A percentile compares a stretch with the other conserved stretches of the same genome.
These are phyloP conservation scores for Corythucha ciliata DNA, from an alignment of 2,888 invertebrate species.

Conservation along the genomic window DNA sequence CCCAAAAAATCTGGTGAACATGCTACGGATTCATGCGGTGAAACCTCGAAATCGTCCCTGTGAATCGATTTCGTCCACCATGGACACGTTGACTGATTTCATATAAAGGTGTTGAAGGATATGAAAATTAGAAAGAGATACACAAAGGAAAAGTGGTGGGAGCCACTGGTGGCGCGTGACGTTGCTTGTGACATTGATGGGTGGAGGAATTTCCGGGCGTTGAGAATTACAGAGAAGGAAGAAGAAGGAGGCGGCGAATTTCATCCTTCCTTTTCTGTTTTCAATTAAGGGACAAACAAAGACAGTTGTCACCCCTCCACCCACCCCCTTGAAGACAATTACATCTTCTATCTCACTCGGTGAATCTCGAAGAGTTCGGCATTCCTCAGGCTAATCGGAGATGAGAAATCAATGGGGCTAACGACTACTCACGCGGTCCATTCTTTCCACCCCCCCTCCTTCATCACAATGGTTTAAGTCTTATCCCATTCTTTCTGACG, in stretches of 20 bases:
- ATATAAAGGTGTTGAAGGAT: too few species aligned
- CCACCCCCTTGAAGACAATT: neutral
- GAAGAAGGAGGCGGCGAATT: slow-evolving; percentile 3
- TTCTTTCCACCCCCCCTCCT: slow-evolving; percentile 14
- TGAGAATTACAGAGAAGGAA: neutral
- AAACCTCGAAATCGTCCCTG: too few species aligned
- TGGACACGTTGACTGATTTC: too few species aligned
- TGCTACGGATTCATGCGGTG: too few species aligned
- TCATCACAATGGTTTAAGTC: neutral
- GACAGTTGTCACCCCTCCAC: slow-evolving; percentile 21
- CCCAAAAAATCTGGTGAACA: too few species aligned
- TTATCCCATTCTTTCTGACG: too few species aligned
- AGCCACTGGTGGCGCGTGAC: too few species aligned
- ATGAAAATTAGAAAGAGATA: too few species aligned
- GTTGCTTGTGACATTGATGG: too few species aligned
- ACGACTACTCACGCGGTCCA: slow-evolving; percentile 26
- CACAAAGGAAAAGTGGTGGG: too few species aligned
- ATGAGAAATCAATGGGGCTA: slow-evolving; percentile 28
- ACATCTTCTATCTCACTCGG: neutral
- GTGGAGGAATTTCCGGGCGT: neutral
- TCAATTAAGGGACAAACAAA: slow-evolving; percentile 27
- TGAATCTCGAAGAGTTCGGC: neutral
- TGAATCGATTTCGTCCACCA: too few species aligned
- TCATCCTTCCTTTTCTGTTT: slow-evolving; percentile 23
- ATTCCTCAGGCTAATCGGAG: slow-evolving; percentile 24